Conservation (phyloP, 2,113 vertebrate species). For the Ceratotherium simum region DNA sequence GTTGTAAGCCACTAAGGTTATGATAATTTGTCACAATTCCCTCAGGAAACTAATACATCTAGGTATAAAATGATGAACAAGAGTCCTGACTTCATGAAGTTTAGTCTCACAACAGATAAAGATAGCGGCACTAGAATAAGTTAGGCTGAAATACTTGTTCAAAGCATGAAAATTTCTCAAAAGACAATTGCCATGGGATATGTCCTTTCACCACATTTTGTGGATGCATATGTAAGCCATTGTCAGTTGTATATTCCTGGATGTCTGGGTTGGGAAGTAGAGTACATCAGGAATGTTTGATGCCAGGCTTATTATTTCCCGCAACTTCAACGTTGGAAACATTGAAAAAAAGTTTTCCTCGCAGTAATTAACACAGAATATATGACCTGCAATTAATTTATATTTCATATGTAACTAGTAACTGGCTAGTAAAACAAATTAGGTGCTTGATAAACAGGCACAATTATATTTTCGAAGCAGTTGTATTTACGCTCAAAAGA, state of each 20-base stretch:
- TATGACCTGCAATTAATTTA: conserved; percentile 83
- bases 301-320: neutral
- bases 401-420: conserved; percentile 87
- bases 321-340: conserved; percentile 41
- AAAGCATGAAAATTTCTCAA: neutral
- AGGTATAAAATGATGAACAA: neutral
- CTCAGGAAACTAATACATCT: neutral
- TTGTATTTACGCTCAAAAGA: conserved; percentile 87
- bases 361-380: conserved; percentile 77
- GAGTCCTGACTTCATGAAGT: neutral
- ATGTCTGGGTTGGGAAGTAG: conserved; percentile 24
- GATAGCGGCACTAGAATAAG: neutral
- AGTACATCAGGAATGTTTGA: neutral
- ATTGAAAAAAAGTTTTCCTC: conserved; percentile 67
- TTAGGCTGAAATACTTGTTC: neutral
- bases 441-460: conserved; percentile 87
- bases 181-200: neutral
- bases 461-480: conserved; percentile 89
- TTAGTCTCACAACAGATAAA: neutral
- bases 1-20: neutral
- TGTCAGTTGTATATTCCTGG: conserved; percentile 58
- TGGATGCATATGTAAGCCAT: conserved; percentile 12
- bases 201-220: neutral
- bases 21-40: neutral
- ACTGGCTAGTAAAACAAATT: conserved; percentile 88